Evolutionary conservation across 2,888 invertebrate genomes (phyloP), one percentile per base, ranked within the genome.

Genomic region (Habrosyne pyritoides): DNA sequence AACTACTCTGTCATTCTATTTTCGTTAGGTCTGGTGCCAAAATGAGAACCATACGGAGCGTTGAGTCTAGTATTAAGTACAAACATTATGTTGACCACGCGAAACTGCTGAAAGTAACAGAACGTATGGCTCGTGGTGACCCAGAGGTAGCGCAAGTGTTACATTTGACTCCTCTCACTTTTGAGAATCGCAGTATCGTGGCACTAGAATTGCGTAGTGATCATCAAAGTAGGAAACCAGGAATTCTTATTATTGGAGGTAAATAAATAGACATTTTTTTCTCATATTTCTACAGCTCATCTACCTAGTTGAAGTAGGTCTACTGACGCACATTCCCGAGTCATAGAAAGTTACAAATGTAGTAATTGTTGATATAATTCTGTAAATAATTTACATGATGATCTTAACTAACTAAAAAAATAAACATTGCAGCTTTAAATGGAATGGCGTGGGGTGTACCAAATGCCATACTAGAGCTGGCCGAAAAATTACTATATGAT

Each of bases 401-500:
- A n/a, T n/a, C n/a, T n/a, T n/a, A n/a, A n/a, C n/a, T n/a, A n/a
- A n/a, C n/a, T n/a, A 42, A 2, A 42, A n/a, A 33, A 2, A 12
- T 12, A n/a, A 18, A 47, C 52, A 53, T 71, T 68, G 8, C 65
- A 91, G 92, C 81, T 2, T 64, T 91, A 10, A 86, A 90, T 61
- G 87, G 81, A n/a, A 91, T 91, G 90, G 81, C 83, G 1, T 92
- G 91, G 91, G 88, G 83, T 14, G 83, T 86, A 8, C 77, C 91
- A n/a, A 91, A 86, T 67, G 86, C 86, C 4, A 73, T 91, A 52
- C 59, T 91, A 4, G 87, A 89, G 58, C 67, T 92, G 50, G 80
- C 88, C 3, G 81, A 88, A 47, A 90, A 82, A 59, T 68, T 92
- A 56, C 69, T 91, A 0, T 86, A 88, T 56, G 86, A 91, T 59